Percentiles rank a stretch among this genome's conserved stretches.
phyloP scores from a whole-genome alignment of 2,797 vertebrate species.

The Carapus acus region DNA sequence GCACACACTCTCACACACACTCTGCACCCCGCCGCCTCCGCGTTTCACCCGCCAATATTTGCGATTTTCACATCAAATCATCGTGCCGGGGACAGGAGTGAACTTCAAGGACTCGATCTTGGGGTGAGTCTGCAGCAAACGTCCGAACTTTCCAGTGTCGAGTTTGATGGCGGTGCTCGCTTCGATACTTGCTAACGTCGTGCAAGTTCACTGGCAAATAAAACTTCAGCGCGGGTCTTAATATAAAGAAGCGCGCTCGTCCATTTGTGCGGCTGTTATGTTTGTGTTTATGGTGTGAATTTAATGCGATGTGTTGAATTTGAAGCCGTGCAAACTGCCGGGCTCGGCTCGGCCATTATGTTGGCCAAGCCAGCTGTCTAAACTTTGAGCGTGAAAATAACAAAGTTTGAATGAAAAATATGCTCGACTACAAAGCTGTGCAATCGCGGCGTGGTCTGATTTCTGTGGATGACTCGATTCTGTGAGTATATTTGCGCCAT shows the following conservation, averaged over 20 bases:
- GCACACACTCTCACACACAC: constrained; percentile 27
- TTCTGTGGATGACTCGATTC: fast-evolving
- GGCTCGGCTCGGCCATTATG: constrained; percentile 59
- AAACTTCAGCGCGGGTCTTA: too few species aligned
- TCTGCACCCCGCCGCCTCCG: background rate
- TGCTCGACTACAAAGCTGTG: fast-evolving
- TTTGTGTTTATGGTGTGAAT: background rate
- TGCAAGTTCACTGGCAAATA: too few species aligned
- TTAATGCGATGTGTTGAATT: background rate
- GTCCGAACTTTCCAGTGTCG: background rate
- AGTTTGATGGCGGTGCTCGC: too few species aligned
- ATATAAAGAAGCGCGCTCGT: too few species aligned
- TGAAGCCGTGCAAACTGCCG: constrained; percentile 17
- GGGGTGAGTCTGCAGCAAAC: constrained; percentile 54
- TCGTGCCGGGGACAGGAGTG: constrained; percentile 22
- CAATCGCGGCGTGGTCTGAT: fast-evolving
- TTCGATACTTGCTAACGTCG: too few species aligned
- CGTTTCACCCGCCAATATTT: too few species aligned
- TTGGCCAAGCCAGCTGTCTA: constrained; percentile 44
- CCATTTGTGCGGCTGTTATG: background rate
- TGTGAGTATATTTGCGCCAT: fast-evolving
- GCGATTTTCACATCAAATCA: too few species aligned
- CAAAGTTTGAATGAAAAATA: background rate
- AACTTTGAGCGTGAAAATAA: constrained; percentile 28
- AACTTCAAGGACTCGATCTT: constrained; percentile 53